These are phyloP conservation scores for Coelopa pilipes DNA, from an alignment of 2,888 invertebrate genomes.

Conservation along the genomic window DNA sequence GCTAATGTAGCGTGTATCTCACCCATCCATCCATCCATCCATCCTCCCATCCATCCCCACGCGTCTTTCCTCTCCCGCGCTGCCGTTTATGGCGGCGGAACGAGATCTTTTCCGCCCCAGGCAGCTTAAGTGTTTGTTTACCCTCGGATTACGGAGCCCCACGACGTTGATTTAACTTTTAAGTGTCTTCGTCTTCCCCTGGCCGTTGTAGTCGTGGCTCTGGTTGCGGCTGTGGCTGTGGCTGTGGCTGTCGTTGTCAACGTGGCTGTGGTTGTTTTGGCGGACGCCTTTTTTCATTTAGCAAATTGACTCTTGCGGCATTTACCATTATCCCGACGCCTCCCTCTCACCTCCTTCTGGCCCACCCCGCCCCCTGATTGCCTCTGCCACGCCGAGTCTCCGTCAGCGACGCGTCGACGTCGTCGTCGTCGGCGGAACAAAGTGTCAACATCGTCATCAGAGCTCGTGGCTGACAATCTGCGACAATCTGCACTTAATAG, in stretches of 20 bases:
- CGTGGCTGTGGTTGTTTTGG: neutral
- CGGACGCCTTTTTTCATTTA: constrained; percentile 27
- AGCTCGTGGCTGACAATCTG: constrained; percentile 10
- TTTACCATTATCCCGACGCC: constrained; percentile 23
- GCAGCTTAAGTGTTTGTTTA: constrained; percentile 26
- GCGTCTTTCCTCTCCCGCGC: neutral
- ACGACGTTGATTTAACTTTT: constrained; percentile 29
- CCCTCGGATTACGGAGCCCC: constrained; percentile 17
- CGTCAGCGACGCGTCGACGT: too few relatives aligned
- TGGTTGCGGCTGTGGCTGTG: neutral
- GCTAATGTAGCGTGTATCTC: constrained; percentile 20
- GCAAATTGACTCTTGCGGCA: constrained; percentile 34
- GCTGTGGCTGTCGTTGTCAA: neutral
- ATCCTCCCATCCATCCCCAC: neutral
- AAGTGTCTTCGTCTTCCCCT: constrained; percentile 8
- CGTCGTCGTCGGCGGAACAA: neutral
- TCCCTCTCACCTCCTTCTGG: constrained; percentile 2
- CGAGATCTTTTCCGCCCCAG: constrained; percentile 2
- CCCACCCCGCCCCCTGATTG: too few relatives aligned
- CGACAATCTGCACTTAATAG: constrained; percentile 21
- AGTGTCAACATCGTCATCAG: constrained; percentile 23
- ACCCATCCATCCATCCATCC: neutral
- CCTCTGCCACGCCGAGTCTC: too few relatives aligned
- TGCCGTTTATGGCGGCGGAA: too few relatives aligned
- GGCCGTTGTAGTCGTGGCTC: neutral